Evolutionary conservation across 2,797 vertebrate species (phyloP).

Genomic region (Myotis myotis): DNA sequence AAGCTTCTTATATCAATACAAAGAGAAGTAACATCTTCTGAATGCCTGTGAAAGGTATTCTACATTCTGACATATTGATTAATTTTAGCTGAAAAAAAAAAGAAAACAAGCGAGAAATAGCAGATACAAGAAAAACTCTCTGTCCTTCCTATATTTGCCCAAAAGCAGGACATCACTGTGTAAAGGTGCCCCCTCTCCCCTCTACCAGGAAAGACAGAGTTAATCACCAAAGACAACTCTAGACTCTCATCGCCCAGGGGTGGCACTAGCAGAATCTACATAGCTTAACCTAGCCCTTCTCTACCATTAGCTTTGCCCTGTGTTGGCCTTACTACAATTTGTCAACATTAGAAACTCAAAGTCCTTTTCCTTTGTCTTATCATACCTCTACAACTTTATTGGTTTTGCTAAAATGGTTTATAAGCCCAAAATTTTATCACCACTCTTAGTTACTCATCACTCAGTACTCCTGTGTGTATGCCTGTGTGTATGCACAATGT

Average conservation of each 20-base stretch:
- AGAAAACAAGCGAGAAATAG: background rate
- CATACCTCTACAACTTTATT: background rate
- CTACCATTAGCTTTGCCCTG: background rate
- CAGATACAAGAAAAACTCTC: background rate
- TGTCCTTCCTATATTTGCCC: background rate
- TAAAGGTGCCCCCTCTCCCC: background rate
- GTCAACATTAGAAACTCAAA: background rate
- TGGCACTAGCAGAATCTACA: background rate
- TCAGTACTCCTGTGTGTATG: background rate
- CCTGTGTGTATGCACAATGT: background rate
- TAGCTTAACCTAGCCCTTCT: background rate
- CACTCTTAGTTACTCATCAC: background rate
- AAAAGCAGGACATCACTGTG: background rate
- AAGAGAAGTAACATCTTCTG: background rate
- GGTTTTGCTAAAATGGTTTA: background rate
- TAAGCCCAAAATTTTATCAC: background rate
- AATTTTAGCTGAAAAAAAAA: background rate
- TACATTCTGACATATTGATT: background rate
- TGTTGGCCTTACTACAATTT: background rate
- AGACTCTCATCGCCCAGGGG: background rate
- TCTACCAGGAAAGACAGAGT: background rate
- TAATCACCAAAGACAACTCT: background rate
- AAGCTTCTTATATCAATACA: background rate
- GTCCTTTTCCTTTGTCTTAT: background rate
- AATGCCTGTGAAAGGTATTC: background rate